Conservation (phyloP, 2,797 vertebrate genomes). For the Clamator glandarius region DNA sequence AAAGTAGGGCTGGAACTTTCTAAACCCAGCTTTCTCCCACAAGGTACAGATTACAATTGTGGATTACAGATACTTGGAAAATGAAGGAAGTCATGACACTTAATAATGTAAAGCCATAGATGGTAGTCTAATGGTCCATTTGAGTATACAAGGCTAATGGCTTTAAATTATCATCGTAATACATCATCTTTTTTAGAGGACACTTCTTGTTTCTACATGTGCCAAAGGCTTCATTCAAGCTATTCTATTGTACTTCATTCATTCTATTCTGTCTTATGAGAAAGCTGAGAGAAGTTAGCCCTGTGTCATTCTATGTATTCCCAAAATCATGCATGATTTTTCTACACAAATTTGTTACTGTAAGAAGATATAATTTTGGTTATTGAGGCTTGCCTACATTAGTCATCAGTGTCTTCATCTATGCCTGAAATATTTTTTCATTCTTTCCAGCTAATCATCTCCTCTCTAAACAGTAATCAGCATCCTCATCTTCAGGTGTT, state of each 20-base stretch:
- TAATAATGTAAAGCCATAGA: not conserved
- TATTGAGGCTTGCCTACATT: not conserved
- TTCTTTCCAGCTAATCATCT: not conserved
- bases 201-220: not conserved
- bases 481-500: not conserved
- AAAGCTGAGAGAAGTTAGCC: not conserved
- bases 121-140: not conserved
- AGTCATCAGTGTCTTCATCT: not conserved
- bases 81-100: not conserved
- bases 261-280: too few species aligned
- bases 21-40: not conserved
- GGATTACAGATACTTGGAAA: not conserved
- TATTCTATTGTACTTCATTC: too few species aligned
- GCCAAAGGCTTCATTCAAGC: not conserved
- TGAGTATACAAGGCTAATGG: fast-evolving
- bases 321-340: not conserved
- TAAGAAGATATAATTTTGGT: not conserved
- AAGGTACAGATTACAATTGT: not conserved
- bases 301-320: not conserved
- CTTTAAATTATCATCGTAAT: not conserved
- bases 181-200: not conserved
- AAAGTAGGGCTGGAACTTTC: not conserved
- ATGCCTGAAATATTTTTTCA: not conserved
- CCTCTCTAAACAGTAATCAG: not conserved
- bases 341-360: not conserved